Evolutionary conservation across 2,113 vertebrate genomes (phyloP).

Genomic region (Ochotona curzoniae): DNA sequence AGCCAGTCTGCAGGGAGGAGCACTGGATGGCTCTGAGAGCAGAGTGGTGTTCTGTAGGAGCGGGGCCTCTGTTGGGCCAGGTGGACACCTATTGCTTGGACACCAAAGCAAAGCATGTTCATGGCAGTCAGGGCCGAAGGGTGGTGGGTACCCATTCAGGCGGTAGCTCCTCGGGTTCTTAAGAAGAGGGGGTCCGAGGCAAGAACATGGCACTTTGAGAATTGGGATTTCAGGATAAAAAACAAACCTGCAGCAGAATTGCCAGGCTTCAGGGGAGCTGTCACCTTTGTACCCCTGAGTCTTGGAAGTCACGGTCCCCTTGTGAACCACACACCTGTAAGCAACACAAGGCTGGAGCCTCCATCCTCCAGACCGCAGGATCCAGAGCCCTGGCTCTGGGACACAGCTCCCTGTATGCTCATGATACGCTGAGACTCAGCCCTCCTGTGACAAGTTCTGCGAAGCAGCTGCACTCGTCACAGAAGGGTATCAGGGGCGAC

Average conservation of each 20-base stretch:
- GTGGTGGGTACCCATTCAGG: not conserved
- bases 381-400: not conserved
- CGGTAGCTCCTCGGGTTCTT: not conserved
- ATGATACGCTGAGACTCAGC: not conserved
- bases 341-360: not conserved
- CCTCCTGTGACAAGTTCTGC: not conserved
- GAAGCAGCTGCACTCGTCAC: not conserved
- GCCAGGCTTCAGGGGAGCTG: not conserved
- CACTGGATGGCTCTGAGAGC: not conserved
- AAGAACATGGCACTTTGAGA: not conserved
- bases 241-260: not conserved
- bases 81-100: not conserved
- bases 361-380: not conserved
- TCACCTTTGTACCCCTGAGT: not conserved
- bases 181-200: not conserved
- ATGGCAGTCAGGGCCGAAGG: not conserved
- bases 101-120: not conserved
- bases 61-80: not conserved
- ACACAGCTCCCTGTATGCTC: not conserved
- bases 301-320: not conserved
- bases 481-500: not conserved
- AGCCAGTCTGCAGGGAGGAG: not conserved
- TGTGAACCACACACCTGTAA: not conserved
- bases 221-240: not conserved
- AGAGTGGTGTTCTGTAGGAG: not conserved